Percentiles rank a stretch among this genome's conserved stretches.
Conservation (phyloP, 2,113 vertebrate species). For the Meles meles region DNA sequence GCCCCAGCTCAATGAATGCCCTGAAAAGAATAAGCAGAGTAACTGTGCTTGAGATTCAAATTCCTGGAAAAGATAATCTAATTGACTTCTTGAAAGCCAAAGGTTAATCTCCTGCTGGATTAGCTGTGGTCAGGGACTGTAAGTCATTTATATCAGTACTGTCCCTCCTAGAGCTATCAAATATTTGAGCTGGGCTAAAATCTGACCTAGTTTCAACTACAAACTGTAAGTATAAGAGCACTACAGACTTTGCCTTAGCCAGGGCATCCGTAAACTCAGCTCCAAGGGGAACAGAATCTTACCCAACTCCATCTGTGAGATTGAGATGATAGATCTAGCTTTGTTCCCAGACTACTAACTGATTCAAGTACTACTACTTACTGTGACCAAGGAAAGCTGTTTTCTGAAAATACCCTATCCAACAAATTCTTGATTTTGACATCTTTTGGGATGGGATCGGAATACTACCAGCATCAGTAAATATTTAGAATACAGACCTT, state of each 20-base stretch:
- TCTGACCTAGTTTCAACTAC: background rate
- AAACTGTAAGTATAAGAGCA: background rate
- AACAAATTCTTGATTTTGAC: background rate
- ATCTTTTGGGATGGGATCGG: background rate
- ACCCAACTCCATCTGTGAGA: background rate
- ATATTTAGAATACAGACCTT: background rate
- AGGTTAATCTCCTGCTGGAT: constrained; percentile 23
- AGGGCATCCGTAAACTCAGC: background rate
- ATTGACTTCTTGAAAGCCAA: background rate
- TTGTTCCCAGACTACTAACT: background rate
- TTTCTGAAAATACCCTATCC: background rate
- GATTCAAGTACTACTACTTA: background rate
- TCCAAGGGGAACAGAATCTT: background rate
- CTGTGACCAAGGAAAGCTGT: background rate
- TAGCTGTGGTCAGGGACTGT: background rate
- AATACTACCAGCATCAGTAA: background rate
- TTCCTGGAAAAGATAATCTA: background rate
- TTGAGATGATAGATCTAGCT: background rate
- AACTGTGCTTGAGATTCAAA: constrained; percentile 14
- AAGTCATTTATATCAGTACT: background rate
- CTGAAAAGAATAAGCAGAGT: background rate
- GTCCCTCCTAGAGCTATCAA: background rate
- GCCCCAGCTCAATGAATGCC: background rate
- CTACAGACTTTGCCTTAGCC: background rate
- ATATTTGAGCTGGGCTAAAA: constrained; percentile 7